phyloP scores from a whole-genome alignment of 1,140 invertebrate genomes.

The Charaxes varanes region DNA sequence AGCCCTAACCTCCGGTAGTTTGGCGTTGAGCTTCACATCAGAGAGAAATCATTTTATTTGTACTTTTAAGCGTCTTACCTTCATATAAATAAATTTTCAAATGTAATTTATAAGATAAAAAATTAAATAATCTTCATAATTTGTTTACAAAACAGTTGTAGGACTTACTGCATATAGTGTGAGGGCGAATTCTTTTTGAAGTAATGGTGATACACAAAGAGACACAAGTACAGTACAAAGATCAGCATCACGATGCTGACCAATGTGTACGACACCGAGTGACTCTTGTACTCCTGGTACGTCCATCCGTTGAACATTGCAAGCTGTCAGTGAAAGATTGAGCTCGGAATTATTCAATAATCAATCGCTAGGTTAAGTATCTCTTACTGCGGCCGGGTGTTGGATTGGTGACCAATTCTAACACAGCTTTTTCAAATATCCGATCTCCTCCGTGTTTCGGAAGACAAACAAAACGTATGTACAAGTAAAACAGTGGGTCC shows the following conservation, averaged over 20 bases:
- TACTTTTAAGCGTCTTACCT: not conserved
- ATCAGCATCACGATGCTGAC: conserved; percentile 24
- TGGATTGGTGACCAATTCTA: too few relatives aligned
- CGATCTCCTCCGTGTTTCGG: too few relatives aligned
- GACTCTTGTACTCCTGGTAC: conserved; percentile 17
- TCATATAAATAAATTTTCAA: not conserved
- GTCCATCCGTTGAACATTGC: conserved; percentile 39
- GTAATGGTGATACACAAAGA: conserved; percentile 33
- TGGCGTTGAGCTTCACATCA: not conserved
- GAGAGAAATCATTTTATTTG: not conserved
- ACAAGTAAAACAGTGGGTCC: too few relatives aligned
- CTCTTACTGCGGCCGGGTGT: too few relatives aligned
- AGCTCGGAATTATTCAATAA: too few relatives aligned
- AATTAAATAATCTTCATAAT: too few relatives aligned
- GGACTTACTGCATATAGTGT: conserved; percentile 33
- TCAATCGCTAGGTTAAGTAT: too few relatives aligned
- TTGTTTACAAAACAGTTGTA: too few relatives aligned
- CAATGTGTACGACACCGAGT: conserved; percentile 25
- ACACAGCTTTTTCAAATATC: too few relatives aligned
- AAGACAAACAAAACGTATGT: too few relatives aligned
- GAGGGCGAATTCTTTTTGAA: conserved; percentile 10
- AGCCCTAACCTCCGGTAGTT: too few relatives aligned
- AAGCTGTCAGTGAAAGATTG: conserved; percentile 25
- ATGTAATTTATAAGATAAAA: too few relatives aligned
- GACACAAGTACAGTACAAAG: conserved; percentile 28